Evolutionary conservation across 1,140 invertebrate species (phyloP).

Genomic region (Drosophila burlai): DNA sequence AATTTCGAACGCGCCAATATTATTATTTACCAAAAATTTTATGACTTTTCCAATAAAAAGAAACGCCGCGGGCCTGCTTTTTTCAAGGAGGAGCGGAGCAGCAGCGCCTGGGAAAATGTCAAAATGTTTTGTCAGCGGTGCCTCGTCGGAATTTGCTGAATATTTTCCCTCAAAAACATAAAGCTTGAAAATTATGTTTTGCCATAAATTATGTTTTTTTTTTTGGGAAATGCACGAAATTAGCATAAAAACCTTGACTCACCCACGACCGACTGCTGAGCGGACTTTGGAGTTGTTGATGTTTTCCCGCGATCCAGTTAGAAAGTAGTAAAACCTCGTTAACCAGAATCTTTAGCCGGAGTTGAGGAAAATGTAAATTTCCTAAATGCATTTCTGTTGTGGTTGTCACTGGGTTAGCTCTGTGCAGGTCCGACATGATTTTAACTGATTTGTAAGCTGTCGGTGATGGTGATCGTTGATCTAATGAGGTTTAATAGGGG

Average conservation of each 20-base stretch:
- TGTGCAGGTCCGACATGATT: constrained; percentile 65
- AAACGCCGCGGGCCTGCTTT: constrained; percentile 7
- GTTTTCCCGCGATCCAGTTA: constrained; percentile 59
- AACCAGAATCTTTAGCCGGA: constrained; percentile 34
- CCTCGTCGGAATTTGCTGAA: constrained; percentile 40
- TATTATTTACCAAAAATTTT: constrained; percentile 38
- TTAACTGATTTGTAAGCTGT: constrained; percentile 53
- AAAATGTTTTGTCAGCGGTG: constrained; percentile 51
- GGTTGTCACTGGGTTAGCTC: constrained; percentile 29
- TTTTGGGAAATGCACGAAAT: constrained; percentile 54
- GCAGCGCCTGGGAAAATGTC: constrained; percentile 50
- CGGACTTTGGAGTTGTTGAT: constrained; percentile 12
- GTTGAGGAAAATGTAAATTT: constrained; percentile 74
- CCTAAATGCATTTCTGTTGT: constrained; percentile 78
- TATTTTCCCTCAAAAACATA: constrained; percentile 60
- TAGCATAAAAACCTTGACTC: constrained; percentile 74
- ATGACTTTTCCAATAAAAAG: constrained; percentile 61
- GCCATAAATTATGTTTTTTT: constrained; percentile 63
- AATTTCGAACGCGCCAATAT: constrained; percentile 35
- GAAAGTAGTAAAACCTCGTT: constrained; percentile 76
- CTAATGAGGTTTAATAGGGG: constrained; percentile 64
- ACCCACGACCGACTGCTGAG: constrained; percentile 75
- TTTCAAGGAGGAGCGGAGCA: constrained; percentile 2
- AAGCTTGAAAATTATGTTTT: constrained; percentile 64
- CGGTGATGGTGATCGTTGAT: constrained; percentile 29